Evolutionary conservation across 1,140 invertebrate genomes (phyloP).

Genomic region (Neuroterus valhalla): DNA sequence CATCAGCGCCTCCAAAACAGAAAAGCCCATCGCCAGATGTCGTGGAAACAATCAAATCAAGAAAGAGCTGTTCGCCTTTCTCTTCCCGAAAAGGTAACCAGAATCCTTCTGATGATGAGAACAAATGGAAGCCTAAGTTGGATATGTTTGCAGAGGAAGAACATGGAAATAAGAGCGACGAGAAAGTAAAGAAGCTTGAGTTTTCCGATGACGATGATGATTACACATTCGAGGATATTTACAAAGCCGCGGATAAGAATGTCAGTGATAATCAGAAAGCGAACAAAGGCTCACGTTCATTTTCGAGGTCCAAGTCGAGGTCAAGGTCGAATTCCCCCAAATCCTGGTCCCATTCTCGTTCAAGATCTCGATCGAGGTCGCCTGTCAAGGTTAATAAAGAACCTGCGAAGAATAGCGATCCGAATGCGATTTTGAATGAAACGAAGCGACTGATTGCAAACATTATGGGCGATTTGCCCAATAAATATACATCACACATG

Average conservation of each 20-base stretch:
- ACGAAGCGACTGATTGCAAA: slow-evolving; percentile 80
- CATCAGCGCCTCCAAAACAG: slow-evolving; percentile 33
- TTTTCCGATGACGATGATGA: slow-evolving; percentile 80
- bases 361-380: slow-evolving; percentile 54
- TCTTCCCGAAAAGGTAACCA: slow-evolving; percentile 66
- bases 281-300: slow-evolving; percentile 58
- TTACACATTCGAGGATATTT: slow-evolving; percentile 82
- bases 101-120: slow-evolving; percentile 70
- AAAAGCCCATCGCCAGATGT: slow-evolving; percentile 58
- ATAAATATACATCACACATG: slow-evolving; percentile 68
- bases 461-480: slow-evolving; percentile 78
- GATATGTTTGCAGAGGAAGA: slow-evolving; percentile 74
- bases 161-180: slow-evolving; percentile 60
- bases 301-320: slow-evolving; percentile 61
- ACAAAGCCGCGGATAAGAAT: slow-evolving; percentile 79
- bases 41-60: slow-evolving; percentile 42
- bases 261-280: slow-evolving; percentile 75
- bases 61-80: slow-evolving; percentile 70
- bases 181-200: slow-evolving; percentile 63
- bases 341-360: slow-evolving; percentile 51
- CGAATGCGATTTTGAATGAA: slow-evolving; percentile 75
- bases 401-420: slow-evolving; percentile 64
- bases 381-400: slow-evolving; percentile 56
- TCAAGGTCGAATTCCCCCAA: too few relatives aligned
- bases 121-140: slow-evolving; percentile 69